A percentile compares a stretch with the other conserved stretches of the same genome.
phyloP scores from a whole-genome alignment of 2,113 vertebrate species.

The Saccopteryx leptura region DNA sequence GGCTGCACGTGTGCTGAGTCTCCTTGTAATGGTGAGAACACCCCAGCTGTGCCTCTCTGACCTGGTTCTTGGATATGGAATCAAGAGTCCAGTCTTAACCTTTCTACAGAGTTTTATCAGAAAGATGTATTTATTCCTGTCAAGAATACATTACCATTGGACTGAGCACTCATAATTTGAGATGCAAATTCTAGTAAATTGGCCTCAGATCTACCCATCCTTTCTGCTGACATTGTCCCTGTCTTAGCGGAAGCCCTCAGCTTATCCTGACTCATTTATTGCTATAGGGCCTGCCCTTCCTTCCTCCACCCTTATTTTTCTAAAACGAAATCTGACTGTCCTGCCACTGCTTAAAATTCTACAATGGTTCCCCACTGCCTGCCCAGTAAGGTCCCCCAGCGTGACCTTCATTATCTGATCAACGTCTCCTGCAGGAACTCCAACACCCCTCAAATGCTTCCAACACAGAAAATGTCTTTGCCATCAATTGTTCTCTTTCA shows the following conservation, averaged over 20 bases:
- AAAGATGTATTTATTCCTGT: neutral
- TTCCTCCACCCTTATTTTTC: neutral
- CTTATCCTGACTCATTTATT: neutral
- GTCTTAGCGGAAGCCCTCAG: neutral
- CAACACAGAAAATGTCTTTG: neutral
- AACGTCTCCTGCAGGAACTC: neutral
- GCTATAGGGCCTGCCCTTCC: neutral
- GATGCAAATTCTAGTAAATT: neutral
- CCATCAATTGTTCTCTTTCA: neutral
- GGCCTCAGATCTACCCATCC: neutral
- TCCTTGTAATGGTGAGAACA: neutral
- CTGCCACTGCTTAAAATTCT: neutral
- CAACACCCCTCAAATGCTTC: neutral
- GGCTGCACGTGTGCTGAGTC: neutral
- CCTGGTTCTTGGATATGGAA: neutral
- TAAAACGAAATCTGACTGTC: neutral
- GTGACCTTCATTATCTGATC: neutral
- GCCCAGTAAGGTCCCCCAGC: neutral
- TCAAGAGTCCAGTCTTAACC: neutral
- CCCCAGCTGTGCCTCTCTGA: neutral
- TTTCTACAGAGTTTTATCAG: conserved; percentile 1
- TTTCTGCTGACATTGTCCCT: neutral
- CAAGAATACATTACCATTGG: neutral
- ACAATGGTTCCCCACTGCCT: neutral
- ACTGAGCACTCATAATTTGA: neutral